A percentile compares a stretch with the other conserved stretches of the same genome.
phyloP scores from a whole-genome alignment of 2,888 invertebrate species.

The Calliphora vomitoria region DNA sequence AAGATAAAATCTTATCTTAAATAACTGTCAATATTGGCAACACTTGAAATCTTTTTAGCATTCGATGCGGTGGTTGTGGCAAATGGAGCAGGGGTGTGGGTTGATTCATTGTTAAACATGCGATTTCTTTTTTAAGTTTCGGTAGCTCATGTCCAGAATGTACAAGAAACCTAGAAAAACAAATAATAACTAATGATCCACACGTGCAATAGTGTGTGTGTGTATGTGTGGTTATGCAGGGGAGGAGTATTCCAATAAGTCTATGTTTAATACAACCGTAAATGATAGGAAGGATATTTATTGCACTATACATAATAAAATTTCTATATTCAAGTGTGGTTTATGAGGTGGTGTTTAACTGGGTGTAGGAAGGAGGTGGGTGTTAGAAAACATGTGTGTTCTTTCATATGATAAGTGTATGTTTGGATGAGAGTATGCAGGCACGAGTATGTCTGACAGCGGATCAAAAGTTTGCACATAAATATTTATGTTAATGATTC shows the following conservation, averaged over 20 bases:
- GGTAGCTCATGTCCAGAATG: conserved; percentile 8
- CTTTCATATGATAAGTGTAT: conserved; percentile 3
- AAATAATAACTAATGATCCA: conserved; percentile 61
- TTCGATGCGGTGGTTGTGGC: background rate
- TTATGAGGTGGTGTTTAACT: conserved; percentile 10
- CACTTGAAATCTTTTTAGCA: conserved; percentile 21
- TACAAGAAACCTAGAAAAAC: conserved; percentile 1
- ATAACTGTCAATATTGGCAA: conserved; percentile 48
- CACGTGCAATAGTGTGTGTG: conserved; percentile 51
- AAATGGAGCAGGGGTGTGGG: too few relatives aligned
- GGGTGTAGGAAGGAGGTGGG: background rate
- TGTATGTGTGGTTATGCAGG: background rate
- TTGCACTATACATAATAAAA: background rate
- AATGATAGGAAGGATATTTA: conserved; percentile 4
- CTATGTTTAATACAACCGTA: too few relatives aligned
- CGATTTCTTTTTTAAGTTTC: background rate
- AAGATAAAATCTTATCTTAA: conserved; percentile 44
- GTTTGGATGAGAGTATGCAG: background rate
- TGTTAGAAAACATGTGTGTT: background rate
- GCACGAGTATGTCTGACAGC: background rate
- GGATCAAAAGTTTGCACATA: conserved; percentile 40
- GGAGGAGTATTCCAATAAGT: too few relatives aligned
- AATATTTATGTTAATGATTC: conserved; percentile 28
- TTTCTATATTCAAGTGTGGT: conserved; percentile 29
- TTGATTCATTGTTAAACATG: background rate